Percentiles rank a stretch among this genome's conserved stretches.
Conservation (phyloP, 2,888 invertebrate genomes). For the Nomada lathburiana region DNA sequence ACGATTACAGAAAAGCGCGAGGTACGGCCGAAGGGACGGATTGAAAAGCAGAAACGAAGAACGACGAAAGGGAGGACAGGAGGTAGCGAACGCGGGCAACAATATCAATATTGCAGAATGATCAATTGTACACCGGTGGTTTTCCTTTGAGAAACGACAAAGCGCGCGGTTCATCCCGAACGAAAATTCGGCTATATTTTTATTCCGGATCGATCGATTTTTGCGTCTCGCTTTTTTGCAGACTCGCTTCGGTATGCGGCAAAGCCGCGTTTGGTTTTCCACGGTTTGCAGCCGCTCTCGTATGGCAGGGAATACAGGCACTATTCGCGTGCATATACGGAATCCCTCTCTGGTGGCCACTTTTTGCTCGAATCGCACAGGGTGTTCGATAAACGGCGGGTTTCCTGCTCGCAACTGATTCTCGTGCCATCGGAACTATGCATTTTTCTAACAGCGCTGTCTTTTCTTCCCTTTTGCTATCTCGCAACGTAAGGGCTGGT, state of each 20-base stretch:
- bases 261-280: constrained; percentile 62
- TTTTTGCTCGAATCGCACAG: constrained; percentile 40
- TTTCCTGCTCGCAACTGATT: constrained; percentile 31
- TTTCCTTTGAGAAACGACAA: constrained; percentile 45
- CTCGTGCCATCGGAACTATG: background rate
- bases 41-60: background rate
- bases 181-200: constrained; percentile 59
- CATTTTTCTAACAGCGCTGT: background rate
- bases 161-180: background rate
- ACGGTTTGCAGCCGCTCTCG: constrained; percentile 51
- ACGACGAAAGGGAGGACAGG: background rate
- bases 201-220: constrained; percentile 63
- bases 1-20: too few species aligned
- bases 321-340: constrained; percentile 25
- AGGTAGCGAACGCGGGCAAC: background rate
- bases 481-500: too few species aligned
- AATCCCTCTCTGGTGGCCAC: constrained; percentile 5
- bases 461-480: too few species aligned
- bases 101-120: constrained; percentile 6
- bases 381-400: constrained; percentile 30
- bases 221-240: constrained; percentile 58
- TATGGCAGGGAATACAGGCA: constrained; percentile 37
- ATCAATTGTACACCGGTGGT: background rate
- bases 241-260: constrained; percentile 53
- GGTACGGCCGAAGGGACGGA: too few species aligned